A percentile compares a stretch with the other conserved stretches of the same genome.
Evolutionary conservation across 2,113 vertebrate species (phyloP).

Genomic region (Synchiropus splendidus): DNA sequence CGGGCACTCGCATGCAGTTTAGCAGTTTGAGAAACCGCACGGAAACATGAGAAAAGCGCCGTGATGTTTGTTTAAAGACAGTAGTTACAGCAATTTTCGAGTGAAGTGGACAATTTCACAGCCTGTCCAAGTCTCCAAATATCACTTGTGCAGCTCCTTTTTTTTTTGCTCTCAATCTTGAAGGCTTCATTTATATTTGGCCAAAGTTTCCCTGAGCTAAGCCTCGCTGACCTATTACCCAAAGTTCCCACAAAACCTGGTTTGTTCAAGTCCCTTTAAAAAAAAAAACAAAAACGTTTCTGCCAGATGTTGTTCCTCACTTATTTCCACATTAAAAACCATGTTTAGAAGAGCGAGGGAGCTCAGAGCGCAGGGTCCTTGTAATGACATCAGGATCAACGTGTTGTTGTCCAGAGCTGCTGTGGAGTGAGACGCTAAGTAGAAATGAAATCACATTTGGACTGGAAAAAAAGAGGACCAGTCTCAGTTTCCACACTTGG

Average conservation of each 20-base stretch:
- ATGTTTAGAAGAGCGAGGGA: constrained; percentile 22
- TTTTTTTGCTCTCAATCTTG: constrained; percentile 24
- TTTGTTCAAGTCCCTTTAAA: constrained; percentile 60
- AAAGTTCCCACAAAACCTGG: constrained; percentile 59
- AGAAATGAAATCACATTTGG: constrained; percentile 33
- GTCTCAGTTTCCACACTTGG: constrained; percentile 2
- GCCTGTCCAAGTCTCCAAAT: no score
- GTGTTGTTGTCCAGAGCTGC: constrained; percentile 40
- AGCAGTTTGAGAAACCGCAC: no score
- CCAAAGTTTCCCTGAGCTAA: constrained; percentile 68
- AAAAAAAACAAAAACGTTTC: constrained; percentile 44
- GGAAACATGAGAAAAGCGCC: no score
- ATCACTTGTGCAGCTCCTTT: constrained; percentile 8
- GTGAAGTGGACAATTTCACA: no score
- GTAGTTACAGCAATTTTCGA: no score
- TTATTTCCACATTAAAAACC: constrained; percentile 60
- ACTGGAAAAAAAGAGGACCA: constrained; percentile 8
- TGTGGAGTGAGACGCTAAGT: constrained; percentile 14
- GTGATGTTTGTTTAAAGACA: no score
- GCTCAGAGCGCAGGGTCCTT: neutral
- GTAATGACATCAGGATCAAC: constrained; percentile 46
- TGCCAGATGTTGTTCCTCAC: constrained; percentile 58
- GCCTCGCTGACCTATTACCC: constrained; percentile 60
- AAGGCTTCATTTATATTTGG: constrained; percentile 53
- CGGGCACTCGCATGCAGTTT: no score